Percentiles rank a stretch among this genome's conserved stretches.
These are phyloP conservation scores for Caenorhabditis sulstoni DNA, from an alignment of 2,888 invertebrate species.

Conservation along the genomic window DNA sequence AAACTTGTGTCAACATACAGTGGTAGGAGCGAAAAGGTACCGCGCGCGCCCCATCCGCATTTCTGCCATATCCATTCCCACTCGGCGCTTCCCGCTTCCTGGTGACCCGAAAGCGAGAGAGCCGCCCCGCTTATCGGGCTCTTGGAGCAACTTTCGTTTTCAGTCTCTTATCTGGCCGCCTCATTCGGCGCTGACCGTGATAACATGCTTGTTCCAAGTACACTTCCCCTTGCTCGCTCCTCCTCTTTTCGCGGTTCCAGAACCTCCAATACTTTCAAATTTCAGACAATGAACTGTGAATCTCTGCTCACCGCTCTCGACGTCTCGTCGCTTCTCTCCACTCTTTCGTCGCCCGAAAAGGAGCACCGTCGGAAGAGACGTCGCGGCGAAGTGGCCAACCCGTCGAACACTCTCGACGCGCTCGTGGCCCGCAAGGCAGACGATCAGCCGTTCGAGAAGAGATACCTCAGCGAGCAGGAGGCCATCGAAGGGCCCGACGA, in stretches of 20 bases:
- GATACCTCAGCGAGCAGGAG: conserved; percentile 79
- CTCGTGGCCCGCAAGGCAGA: conserved; percentile 77
- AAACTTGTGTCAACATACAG: conserved; percentile 65
- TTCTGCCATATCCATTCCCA: conserved; percentile 43
- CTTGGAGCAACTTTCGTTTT: conserved; percentile 35
- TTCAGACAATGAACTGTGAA: conserved; percentile 50
- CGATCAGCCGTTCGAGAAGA: conserved; percentile 71
- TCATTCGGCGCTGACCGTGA: neutral
- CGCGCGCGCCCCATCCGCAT: conserved; percentile 37
- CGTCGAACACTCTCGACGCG: conserved; percentile 79
- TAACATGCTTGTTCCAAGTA: conserved; percentile 23
- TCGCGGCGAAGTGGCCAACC: conserved; percentile 72
- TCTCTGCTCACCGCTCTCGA: conserved; percentile 52
- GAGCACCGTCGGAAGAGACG: conserved; percentile 55
- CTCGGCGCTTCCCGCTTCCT: conserved; percentile 29
- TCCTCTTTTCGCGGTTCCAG: neutral
- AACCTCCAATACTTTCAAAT: neutral
- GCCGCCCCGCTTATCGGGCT: conserved; percentile 6
- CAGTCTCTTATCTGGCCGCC: conserved; percentile 1
- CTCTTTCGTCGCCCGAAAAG: conserved; percentile 28
- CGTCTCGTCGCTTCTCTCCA: conserved; percentile 49
- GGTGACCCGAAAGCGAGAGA: conserved; percentile 13
- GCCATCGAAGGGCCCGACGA: conserved; percentile 80
- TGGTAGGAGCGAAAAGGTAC: conserved; percentile 62
- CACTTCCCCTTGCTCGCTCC: conserved; percentile 1